Conservation (phyloP, 2,888 invertebrate species). For the Shargacucullia verbasci region DNA sequence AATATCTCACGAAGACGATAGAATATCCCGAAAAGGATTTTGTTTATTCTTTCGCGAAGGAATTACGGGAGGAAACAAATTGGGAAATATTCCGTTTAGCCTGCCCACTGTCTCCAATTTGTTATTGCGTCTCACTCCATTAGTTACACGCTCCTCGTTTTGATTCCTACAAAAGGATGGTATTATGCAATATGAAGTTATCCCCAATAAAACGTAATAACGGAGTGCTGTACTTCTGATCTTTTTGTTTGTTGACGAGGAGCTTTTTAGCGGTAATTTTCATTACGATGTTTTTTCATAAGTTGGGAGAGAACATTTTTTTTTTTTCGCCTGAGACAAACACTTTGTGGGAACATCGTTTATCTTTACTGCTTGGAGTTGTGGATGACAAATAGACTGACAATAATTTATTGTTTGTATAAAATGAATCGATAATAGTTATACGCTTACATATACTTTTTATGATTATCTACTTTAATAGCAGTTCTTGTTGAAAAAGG, state of each 20-base stretch:
- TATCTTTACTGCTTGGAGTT: slow-evolving; percentile 37
- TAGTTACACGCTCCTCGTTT: slow-evolving; percentile 63
- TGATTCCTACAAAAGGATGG: slow-evolving; percentile 52
- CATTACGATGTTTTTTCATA: slow-evolving; percentile 17
- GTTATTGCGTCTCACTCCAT: slow-evolving; percentile 70
- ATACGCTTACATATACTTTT: too few relatives aligned
- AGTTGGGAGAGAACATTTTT: not conserved
- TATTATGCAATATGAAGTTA: slow-evolving; percentile 37
- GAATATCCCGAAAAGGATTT: slow-evolving; percentile 63
- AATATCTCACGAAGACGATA: slow-evolving; percentile 53
- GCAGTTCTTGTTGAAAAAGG: too few relatives aligned
- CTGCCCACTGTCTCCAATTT: slow-evolving; percentile 69
- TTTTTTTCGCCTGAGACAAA: slow-evolving; percentile 31
- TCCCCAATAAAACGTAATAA: slow-evolving; percentile 31
- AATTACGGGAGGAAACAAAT: slow-evolving; percentile 68
- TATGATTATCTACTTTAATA: not conserved
- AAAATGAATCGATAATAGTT: too few relatives aligned
- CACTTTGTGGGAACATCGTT: slow-evolving; percentile 29
- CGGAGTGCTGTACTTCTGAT: slow-evolving; percentile 16
- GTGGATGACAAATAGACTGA: slow-evolving; percentile 30
- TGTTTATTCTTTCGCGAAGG: slow-evolving; percentile 66
- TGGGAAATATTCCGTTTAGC: slow-evolving; percentile 71
- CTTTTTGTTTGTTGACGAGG: slow-evolving; percentile 19
- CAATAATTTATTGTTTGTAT: slow-evolving; percentile 32
- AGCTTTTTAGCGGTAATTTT: slow-evolving; percentile 27